Conservation (phyloP, 2,797 vertebrate species). For the Masticophis lateralis region DNA sequence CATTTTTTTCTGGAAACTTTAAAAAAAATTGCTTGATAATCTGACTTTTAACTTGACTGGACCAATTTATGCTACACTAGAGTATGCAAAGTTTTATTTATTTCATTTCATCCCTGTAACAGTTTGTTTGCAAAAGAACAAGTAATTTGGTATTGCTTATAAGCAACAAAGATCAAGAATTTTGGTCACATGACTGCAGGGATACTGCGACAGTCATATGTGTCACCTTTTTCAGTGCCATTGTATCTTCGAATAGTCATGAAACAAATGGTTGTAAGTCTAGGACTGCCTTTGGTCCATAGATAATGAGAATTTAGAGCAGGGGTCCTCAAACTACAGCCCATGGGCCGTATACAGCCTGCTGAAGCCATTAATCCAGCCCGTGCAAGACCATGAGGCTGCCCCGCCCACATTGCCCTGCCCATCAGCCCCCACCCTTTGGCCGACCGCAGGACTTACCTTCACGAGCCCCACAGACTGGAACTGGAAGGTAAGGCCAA, state of each 20-base stretch:
- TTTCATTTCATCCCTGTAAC: not conserved
- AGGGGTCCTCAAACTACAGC: too few relatives aligned
- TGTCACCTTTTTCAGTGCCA: not conserved
- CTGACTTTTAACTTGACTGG: not conserved
- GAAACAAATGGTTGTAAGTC: not conserved
- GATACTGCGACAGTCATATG: not conserved
- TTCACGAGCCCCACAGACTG: too few relatives aligned
- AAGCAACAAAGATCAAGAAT: not conserved
- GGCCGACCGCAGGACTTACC: too few relatives aligned
- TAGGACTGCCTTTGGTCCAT: not conserved
- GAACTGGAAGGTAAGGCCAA: too few relatives aligned
- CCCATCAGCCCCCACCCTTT: too few relatives aligned
- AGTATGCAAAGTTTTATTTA: not conserved
- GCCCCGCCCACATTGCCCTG: too few relatives aligned
- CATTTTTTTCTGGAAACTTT: not conserved
- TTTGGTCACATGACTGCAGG: not conserved
- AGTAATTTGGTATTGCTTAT: not conserved
- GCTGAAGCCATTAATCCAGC: too few relatives aligned
- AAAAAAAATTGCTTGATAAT: not conserved
- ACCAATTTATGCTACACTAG: not conserved
- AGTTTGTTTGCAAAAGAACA: not conserved
- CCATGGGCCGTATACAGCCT: too few relatives aligned
- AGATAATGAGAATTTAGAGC: not conserved
- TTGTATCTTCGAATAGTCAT: not conserved
- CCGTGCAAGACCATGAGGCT: too few relatives aligned